Evolutionary conservation across 2,113 vertebrate genomes (phyloP), one percentile per base, ranked within the genome.

Genomic region (Pelecanus crispus): DNA sequence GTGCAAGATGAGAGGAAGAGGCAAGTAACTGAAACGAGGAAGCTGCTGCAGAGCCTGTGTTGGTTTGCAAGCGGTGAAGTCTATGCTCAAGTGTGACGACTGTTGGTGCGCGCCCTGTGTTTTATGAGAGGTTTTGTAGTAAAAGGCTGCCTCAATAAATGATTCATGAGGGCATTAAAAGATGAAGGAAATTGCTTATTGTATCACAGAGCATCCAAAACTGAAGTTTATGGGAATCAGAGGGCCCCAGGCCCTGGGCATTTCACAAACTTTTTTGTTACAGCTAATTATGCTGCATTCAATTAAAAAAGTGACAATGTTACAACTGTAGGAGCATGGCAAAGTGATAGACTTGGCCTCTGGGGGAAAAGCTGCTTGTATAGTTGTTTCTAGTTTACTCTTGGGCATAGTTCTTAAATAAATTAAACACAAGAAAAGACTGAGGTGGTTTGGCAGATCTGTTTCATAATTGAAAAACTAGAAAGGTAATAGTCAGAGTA

Each of bases 111-210:
- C 68, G 86, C 44, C 10, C 73, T 63, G 70, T 3, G 0, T 77
- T 97, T 94, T 93, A 94, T 0, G 4, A 95, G 89, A 63, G 58
- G 34, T 55, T 83, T 81, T 73, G 67, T 67, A 94, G 82, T 90
- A 80, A 94, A 94, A 86, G 58, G 63, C 81, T 92, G 72, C 88
- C 82, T 79, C 93, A 75, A 52, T 94, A 97, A 97, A 89, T 86
- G 65, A 81, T 94, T 96, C 95, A 92, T 3, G 4, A 82, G 82
- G 87, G 88, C 81, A 71, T 89, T 97, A 92, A 96, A 94, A 97
- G 92, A 94, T 92, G 96, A 95, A 95, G 95, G 95, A 94, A 97
- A 95, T 97, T 91, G 74, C 78, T 96, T 95, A 67, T 92, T 97
- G 93, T 88, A 81, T 96, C 49, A 8, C 86, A 88, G 81, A 95